Evolutionary conservation across 1,140 invertebrate species (phyloP).

Genomic region (Anastatus disparis): DNA sequence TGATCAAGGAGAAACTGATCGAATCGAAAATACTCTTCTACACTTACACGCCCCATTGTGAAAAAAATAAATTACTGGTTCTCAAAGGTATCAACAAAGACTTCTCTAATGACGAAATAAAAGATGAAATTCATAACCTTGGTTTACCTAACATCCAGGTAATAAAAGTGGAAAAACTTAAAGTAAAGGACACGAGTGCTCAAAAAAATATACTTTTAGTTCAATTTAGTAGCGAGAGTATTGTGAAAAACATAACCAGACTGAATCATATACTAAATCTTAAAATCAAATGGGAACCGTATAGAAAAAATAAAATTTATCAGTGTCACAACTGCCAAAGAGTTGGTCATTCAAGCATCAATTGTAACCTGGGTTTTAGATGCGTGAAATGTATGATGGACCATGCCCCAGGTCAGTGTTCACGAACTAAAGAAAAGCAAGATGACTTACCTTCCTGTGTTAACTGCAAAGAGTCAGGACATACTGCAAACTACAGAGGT

Average conservation of each 20-base stretch:
- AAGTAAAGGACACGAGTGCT: neutral
- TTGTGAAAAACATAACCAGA: neutral
- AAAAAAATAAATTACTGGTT: neutral
- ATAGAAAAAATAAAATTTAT: neutral
- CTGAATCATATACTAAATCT: neutral
- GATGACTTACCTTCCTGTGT: slow-evolving; percentile 31
- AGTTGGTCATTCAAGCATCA: slow-evolving; percentile 9
- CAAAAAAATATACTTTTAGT: neutral
- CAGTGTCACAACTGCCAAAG: slow-evolving; percentile 39
- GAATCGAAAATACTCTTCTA: neutral
- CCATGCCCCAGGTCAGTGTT: slow-evolving; percentile 24
- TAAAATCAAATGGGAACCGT: slow-evolving; percentile 20
- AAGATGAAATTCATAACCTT: neutral
- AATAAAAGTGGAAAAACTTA: neutral
- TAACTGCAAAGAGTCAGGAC: slow-evolving; percentile 34
- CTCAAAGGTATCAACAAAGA: neutral
- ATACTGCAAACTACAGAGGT: slow-evolving; percentile 43
- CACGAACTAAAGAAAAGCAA: neutral
- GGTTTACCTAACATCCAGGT: neutral
- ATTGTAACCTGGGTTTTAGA: slow-evolving; percentile 17
- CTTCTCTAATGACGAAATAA: neutral
- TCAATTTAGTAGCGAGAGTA: neutral
- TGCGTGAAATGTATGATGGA: slow-evolving; percentile 29
- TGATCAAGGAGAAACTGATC: neutral
- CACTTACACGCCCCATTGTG: neutral